Base-by-base conservation (phyloP, 2,797 vertebrate genomes). In the Propithecus deckenii region DNA sequence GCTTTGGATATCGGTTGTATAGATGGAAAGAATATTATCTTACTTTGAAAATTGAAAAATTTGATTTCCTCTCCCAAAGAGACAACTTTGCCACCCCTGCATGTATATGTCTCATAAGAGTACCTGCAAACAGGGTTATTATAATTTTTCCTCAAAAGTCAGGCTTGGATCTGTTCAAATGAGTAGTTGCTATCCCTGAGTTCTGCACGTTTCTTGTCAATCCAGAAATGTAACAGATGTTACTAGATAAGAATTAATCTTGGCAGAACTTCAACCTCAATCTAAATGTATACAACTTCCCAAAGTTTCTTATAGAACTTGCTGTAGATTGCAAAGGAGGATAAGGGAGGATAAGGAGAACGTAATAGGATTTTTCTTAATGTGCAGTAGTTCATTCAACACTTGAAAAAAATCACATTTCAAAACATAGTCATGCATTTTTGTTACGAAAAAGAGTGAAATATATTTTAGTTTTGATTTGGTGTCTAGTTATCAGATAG, bases 381-480 rank as follows among this genome's bases (percentile, higher is more conserved):
- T 83, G 8, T 65, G 5, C 4, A 43, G 14, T 79, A 48, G 50
- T 86, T 92, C 89, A 85, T 75, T 95, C 48, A 50, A 38, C 38
- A 89, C 12, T n/a, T 20, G 41, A 76, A 84, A 69, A 83, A 87
- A 86, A 43, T 55, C 28, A 65, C 20, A 74, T 86, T 90, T 92
- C 67, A 86, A 89, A 92, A 75, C 55, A 79, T 0, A 76, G 22
- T n/a, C 38, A 23, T 79, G 28, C 14, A 32, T 90, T 78, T 71
- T 94, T 78, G 46, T 92, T 86, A 63, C 65, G 18, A 55, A 93
- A 84, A n/a, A 57, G 14, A 74, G 50, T 89, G 72, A 96, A n/a
- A 63, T 25, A 1, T 89, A 80, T 72, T 96, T 81, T 48, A 67
- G 28, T 88, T 80, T 96, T 63, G 17, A 74, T 63, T 94, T 92